A percentile compares a stretch with the other conserved stretches of the same genome.
phyloP scores from a whole-genome alignment of 2,113 vertebrate genomes.

The Scophthalmus maximus region DNA sequence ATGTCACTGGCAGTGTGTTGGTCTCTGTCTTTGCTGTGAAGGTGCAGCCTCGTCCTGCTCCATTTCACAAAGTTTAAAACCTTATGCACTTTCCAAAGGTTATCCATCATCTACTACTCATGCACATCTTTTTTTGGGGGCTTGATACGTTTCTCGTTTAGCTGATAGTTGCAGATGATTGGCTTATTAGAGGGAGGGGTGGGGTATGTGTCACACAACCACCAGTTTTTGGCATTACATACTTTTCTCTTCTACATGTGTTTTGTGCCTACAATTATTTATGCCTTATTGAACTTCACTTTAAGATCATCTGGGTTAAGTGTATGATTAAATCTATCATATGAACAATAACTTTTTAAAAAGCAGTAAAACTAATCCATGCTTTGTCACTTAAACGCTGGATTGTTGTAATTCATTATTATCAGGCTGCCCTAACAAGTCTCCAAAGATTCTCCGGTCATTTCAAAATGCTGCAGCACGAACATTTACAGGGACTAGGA shows the following conservation, averaged over 20 bases:
- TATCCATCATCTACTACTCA: not conserved
- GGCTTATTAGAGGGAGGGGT: not conserved
- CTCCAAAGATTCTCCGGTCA: not conserved
- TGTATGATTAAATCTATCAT: not conserved
- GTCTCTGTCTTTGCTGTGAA: conserved; percentile 48
- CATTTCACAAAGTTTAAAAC: conserved; percentile 1
- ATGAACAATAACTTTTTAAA: not conserved
- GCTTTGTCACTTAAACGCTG: too few species aligned
- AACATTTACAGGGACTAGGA: not conserved
- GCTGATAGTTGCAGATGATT: too few species aligned
- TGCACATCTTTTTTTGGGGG: not conserved
- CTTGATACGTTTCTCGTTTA: not conserved
- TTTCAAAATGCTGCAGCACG: not conserved
- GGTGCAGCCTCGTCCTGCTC: conserved; percentile 32
- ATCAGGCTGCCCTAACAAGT: not conserved
- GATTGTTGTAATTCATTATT: not conserved
- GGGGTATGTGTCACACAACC: not conserved
- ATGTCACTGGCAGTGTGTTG: conserved; percentile 42
- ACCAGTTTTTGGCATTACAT: not conserved
- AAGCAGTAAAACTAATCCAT: too few species aligned
- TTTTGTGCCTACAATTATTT: too few species aligned
- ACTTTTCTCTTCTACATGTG: not conserved
- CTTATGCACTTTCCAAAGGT: not conserved
- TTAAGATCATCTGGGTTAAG: too few species aligned
- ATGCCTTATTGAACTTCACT: too few species aligned